These are phyloP conservation scores for Drosophila kanekoi DNA, from an alignment of 2,888 invertebrate genomes.

Conservation along the genomic window DNA sequence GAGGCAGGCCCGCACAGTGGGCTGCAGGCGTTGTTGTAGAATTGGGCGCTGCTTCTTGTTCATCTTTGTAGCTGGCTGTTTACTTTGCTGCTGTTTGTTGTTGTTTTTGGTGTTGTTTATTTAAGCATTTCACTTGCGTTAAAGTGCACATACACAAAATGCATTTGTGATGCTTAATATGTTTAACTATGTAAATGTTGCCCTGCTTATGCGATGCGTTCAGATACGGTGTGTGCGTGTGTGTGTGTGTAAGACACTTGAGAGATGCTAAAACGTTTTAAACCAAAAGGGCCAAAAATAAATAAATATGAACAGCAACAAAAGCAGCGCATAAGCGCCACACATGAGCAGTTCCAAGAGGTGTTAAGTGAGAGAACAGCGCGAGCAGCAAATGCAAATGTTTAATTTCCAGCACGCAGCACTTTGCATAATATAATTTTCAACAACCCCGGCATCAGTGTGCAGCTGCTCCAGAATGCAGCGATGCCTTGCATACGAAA, in stretches of 20 bases:
- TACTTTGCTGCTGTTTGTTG: slow-evolving; percentile 47
- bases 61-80: slow-evolving; percentile 19
- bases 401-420: slow-evolving; percentile 55
- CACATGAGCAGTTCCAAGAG: slow-evolving; percentile 66
- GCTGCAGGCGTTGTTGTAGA: slow-evolving; percentile 4
- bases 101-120: slow-evolving; percentile 58
- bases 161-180: slow-evolving; percentile 69
- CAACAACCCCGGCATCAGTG: slow-evolving; percentile 52
- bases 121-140: slow-evolving; percentile 73
- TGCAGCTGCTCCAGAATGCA: slow-evolving; percentile 69
- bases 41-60: slow-evolving; percentile 10
- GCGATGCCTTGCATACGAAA: slow-evolving; percentile 69
- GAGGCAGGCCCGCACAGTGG: slow-evolving; percentile 53
- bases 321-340: slow-evolving; percentile 57
- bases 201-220: slow-evolving; percentile 60
- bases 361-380: slow-evolving; percentile 67
- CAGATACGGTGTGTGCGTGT: slow-evolving; percentile 27
- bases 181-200: slow-evolving; percentile 78
- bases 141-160: slow-evolving; percentile 49
- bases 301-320: slow-evolving; percentile 69
- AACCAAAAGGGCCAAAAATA: slow-evolving; percentile 74
- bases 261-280: slow-evolving; percentile 76
- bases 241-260: slow-evolving; percentile 52
- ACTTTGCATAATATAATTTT: slow-evolving; percentile 58
- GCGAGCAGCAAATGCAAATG: slow-evolving; percentile 54